Conservation (phyloP, 2,113 vertebrate genomes). For the Percopsis transmontana region DNA sequence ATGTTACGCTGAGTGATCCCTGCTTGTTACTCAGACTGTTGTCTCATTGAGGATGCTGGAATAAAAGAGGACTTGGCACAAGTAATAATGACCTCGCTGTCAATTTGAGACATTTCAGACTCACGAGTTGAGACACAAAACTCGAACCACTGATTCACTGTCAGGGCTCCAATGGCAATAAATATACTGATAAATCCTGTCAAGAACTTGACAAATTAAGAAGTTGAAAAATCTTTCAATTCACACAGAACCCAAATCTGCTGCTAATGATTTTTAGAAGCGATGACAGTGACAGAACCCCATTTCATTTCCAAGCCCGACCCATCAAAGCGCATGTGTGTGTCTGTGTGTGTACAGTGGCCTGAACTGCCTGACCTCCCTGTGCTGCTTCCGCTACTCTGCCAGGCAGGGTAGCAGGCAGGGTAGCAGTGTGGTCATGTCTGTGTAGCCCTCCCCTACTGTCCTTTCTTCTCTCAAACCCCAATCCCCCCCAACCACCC, state of each 20-base stretch:
- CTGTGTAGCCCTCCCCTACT: conserved; percentile 16
- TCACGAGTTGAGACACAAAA: conserved; percentile 41
- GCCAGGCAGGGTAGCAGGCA: conserved; percentile 31
- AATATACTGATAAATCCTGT: conserved; percentile 50
- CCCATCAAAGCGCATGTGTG: conserved; percentile 43
- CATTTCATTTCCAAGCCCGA: not conserved
- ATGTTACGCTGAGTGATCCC: conserved; percentile 53
- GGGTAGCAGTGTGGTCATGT: conserved; percentile 29
- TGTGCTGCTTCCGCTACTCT: conserved; percentile 11
- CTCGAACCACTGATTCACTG: conserved; percentile 48
- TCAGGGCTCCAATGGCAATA: conserved; percentile 46
- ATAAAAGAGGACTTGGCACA: conserved; percentile 40
- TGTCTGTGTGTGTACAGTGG: conserved; percentile 14
- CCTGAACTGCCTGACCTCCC: conserved; percentile 8
- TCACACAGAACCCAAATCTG: conserved; percentile 43
- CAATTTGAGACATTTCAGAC: conserved; percentile 57
- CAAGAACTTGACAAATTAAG: conserved; percentile 61
- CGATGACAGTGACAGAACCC: too few relatives aligned
- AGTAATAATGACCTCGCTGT: conserved; percentile 43
- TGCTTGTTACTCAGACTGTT: conserved; percentile 50
- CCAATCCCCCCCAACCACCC: conserved; percentile 9
- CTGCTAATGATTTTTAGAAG: too few relatives aligned
- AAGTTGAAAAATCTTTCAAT: conserved; percentile 52
- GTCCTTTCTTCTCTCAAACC: conserved; percentile 20
- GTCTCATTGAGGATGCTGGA: conserved; percentile 43